Conservation (phyloP, 2,113 vertebrate species). For the Azemiops feae region DNA sequence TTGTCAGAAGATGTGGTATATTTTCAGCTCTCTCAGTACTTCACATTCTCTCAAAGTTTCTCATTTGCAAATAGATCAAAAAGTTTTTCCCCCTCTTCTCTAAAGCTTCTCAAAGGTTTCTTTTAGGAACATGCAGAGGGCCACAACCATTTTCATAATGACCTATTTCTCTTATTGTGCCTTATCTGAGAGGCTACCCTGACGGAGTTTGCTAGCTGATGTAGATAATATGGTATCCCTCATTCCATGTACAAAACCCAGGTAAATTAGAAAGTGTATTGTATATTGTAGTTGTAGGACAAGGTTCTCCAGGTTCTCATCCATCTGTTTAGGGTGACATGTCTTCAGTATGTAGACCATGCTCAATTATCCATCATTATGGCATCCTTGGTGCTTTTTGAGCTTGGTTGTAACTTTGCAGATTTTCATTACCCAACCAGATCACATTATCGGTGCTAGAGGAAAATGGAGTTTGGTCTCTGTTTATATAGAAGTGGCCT, state of each 20-base stretch:
- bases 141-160: neutral
- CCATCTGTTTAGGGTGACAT: neutral
- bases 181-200: neutral
- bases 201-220: neutral
- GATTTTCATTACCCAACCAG: too few relatives aligned
- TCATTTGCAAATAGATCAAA: constrained; percentile 26
- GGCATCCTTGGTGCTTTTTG: too few relatives aligned
- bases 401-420: too few relatives aligned
- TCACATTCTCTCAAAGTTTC: constrained; percentile 27
- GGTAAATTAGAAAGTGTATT: neutral
- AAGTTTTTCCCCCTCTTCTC: neutral
- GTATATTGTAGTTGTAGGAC: neutral
- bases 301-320: neutral
- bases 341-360: neutral
- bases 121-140: neutral
- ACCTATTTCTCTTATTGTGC: neutral
- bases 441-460: too few relatives aligned
- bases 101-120: neutral
- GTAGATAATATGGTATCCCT: neutral
- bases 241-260: neutral
- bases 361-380: neutral
- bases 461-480: too few relatives aligned
- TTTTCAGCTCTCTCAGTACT: neutral
- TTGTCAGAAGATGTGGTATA: neutral
- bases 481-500: too few relatives aligned